A percentile compares a stretch with the other conserved stretches of the same genome.
Evolutionary conservation across 2,797 vertebrate species (phyloP).

Genomic region (Parauchenoglanis punctatus): DNA sequence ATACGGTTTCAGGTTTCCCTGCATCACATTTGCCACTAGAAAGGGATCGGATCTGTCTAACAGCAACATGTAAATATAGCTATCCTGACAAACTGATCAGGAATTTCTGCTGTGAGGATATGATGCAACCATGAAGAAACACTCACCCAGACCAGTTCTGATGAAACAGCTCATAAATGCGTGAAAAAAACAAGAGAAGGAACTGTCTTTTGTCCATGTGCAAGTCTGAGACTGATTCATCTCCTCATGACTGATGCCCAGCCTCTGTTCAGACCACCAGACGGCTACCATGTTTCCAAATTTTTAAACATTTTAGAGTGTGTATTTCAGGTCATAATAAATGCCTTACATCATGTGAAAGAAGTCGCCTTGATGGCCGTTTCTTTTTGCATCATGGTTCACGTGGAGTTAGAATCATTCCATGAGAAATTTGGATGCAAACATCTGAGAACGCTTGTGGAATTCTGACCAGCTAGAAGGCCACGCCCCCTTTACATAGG

Average conservation of each 20-base stretch:
- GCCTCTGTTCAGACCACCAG: not conserved
- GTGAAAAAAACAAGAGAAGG: not conserved
- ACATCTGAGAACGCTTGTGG: not conserved
- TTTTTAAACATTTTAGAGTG: too few species aligned
- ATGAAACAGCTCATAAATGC: constrained; percentile 47
- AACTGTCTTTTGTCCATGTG: not conserved
- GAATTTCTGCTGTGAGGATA: constrained; percentile 12
- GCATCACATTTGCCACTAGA: not conserved
- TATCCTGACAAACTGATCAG: constrained; percentile 43
- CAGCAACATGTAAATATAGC: constrained; percentile 45
- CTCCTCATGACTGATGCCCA: not conserved
- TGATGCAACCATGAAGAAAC: constrained; percentile 59
- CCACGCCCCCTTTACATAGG: not conserved
- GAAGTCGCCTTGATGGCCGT: not conserved
- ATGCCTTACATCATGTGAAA: not conserved
- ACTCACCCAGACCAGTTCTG: constrained; percentile 17
- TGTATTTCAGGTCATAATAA: not conserved
- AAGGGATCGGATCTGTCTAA: constrained; percentile 14
- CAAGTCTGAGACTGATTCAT: constrained; percentile 3
- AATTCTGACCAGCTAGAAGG: not conserved
- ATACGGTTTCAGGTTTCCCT: not conserved
- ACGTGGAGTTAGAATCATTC: not conserved
- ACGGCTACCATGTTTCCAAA: not conserved
- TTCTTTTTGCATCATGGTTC: not conserved
- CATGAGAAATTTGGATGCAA: not conserved